These are phyloP conservation scores for Protobothrops mucrosquamatus DNA, from an alignment of 2,113 vertebrate genomes.

Conservation along the genomic window DNA sequence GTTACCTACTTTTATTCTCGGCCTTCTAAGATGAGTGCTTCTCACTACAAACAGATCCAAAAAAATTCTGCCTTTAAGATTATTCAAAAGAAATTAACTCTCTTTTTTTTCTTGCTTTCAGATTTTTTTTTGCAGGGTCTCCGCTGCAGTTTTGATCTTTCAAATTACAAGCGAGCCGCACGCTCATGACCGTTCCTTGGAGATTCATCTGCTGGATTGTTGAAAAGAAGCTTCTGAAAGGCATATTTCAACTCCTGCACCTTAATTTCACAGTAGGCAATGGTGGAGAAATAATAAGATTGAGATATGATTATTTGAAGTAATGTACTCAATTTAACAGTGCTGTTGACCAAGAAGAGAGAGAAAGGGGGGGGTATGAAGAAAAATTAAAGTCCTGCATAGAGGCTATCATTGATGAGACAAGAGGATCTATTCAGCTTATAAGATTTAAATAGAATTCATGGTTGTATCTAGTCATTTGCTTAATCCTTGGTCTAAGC, in stretches of 20 bases:
- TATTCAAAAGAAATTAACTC: background rate
- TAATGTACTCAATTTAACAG: slow-evolving; percentile 29
- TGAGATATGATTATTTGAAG: slow-evolving; percentile 28
- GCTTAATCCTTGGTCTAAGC: background rate
- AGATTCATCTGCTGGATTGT: background rate
- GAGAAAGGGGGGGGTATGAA: rapidly evolving
- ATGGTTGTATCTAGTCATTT: background rate
- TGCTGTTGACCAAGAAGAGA: background rate
- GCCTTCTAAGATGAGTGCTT: background rate
- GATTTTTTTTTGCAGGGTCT: background rate
- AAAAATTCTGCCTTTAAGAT: background rate
- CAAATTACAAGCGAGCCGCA: background rate
- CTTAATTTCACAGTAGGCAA: slow-evolving; percentile 15
- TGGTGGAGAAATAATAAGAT: slow-evolving; percentile 14
- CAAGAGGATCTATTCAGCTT: background rate
- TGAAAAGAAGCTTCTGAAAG: slow-evolving; percentile 9
- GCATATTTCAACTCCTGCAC: background rate
- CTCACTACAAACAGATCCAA: background rate
- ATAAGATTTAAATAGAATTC: background rate
- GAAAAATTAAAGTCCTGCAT: background rate
- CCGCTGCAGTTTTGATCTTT: background rate
- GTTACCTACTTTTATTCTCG: background rate
- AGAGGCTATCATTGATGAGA: background rate
- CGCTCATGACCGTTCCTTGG: background rate
- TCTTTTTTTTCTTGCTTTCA: background rate